Base-by-base conservation (phyloP, 1,140 invertebrate species). In the Littorina saxatilis region DNA sequence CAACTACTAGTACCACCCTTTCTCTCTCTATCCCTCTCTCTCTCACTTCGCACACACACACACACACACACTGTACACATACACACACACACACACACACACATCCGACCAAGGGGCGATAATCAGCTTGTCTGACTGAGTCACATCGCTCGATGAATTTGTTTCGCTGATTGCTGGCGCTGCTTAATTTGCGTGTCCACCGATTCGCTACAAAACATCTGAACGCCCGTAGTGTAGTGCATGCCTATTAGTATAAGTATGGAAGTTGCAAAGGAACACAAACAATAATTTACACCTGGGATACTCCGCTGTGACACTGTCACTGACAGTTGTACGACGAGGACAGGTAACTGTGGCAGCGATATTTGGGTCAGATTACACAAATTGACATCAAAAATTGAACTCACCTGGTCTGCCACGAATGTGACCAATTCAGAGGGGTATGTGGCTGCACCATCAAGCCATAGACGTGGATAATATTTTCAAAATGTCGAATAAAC, bases 371-470 rank as follows among this genome's bases (percentile, higher is more conserved):
- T n/a, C 9, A 39, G 9, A 61, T 58, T n/a, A 76, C 74, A 35
- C 61, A 32, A 37, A 61, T 17, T 37, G 15, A 13, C 4, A 0
- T 43, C 35, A 58, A n/a, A 37, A 43, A 43, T 23, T 11, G 9
- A 58, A 17, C 55, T 78, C 52, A 78, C 76, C 76, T 78, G 76
- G 76, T 58, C 76, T 78, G 76, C 76, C 76, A 78, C 76, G 58
- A 63, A 29, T n/a, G 76, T 63, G 55, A 63, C 76, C 55, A 63
- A n/a, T 63, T 40, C 27, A 78, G 35, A 37, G 2, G 32, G 39
- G 35, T 20, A 32, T 78, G 52, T 78, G 43, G 40, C 15, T 61
- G 29, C 76, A 78, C 76, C 76, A 78, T 78, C 23, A 78, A 78
- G 76, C 55, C 76, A 78, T 35, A 78, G 55, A 43, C 23, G 20